These are phyloP conservation scores for Tragulus kanchil DNA, from an alignment of 2,113 vertebrate species.

Conservation along the genomic window DNA sequence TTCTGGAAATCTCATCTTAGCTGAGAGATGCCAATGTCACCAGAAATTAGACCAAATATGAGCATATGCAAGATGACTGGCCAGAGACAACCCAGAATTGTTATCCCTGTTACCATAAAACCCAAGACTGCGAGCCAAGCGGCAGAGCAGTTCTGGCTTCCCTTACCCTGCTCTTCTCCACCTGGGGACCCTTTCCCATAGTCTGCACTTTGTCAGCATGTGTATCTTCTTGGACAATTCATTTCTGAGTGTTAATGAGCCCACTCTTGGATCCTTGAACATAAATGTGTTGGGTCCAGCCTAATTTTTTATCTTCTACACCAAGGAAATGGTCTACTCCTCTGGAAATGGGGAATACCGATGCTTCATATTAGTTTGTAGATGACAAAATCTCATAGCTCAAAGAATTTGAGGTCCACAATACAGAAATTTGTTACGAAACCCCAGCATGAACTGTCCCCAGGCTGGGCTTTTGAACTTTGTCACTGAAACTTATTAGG, in stretches of 20 bases:
- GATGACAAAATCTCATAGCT: not conserved
- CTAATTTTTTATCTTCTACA: not conserved
- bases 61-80: not conserved
- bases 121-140: accelerated
- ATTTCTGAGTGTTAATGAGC: not conserved
- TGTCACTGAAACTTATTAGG: not conserved
- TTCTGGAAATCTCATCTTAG: not conserved
- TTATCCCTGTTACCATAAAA: not conserved
- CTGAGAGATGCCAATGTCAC: not conserved
- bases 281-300: not conserved
- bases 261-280: not conserved
- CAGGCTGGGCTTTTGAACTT: slow-evolving; percentile 1
- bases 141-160: not conserved
- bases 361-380: not conserved
- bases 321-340: not conserved
- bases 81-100: not conserved
- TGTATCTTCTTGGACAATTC: not conserved
- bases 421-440: too few species aligned
- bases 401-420: too few species aligned
- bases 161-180: not conserved
- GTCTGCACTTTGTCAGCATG: not conserved
- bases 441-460: not conserved
- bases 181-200: not conserved
- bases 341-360: not conserved
- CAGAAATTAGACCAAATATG: not conserved